A percentile compares a stretch with the other conserved stretches of the same genome.
Conservation (phyloP, 2,888 invertebrate genomes). For the Julus scandinavius region DNA sequence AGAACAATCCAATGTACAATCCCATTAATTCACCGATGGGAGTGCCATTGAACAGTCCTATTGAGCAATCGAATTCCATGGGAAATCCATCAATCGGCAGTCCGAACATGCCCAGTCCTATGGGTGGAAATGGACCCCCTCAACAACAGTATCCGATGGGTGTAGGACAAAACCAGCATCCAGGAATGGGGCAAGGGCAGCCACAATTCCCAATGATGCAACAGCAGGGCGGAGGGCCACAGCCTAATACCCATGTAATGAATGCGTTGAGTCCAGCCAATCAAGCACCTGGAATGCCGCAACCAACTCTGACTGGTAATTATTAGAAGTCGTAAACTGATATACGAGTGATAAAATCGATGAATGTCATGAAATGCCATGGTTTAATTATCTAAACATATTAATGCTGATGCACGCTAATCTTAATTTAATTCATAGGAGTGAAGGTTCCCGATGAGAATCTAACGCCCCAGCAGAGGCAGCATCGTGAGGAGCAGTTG, state of each 20-base stretch:
- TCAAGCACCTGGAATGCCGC: slow-evolving; percentile 53
- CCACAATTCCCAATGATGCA: slow-evolving; percentile 56
- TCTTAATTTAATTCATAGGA: slow-evolving; percentile 66
- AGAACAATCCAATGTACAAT: slow-evolving; percentile 48
- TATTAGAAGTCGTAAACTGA: neutral
- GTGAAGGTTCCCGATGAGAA: slow-evolving; percentile 96
- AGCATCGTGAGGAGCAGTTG: slow-evolving; percentile 91
- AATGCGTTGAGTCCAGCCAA: slow-evolving; percentile 59
- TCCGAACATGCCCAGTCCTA: slow-evolving; percentile 58
- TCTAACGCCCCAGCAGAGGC: slow-evolving; percentile 93
- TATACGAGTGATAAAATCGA: neutral
- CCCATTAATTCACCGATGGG: slow-evolving; percentile 53
- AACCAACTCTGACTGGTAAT: slow-evolving; percentile 55
- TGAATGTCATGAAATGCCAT: too few relatives aligned
- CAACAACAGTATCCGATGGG: slow-evolving; percentile 57
- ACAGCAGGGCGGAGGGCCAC: slow-evolving; percentile 52
- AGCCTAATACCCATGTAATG: slow-evolving; percentile 60
- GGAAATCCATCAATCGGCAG: slow-evolving; percentile 49
- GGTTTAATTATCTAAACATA: too few relatives aligned
- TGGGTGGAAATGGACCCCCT: slow-evolving; percentile 60
- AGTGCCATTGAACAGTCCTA: neutral
- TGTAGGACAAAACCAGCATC: slow-evolving; percentile 57
- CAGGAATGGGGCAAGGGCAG: slow-evolving; percentile 57
- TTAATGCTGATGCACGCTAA: neutral
- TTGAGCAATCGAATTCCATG: slow-evolving; percentile 50